phyloP scores from a whole-genome alignment of 2,888 invertebrate genomes.

The Drosophila multiciliata region DNA sequence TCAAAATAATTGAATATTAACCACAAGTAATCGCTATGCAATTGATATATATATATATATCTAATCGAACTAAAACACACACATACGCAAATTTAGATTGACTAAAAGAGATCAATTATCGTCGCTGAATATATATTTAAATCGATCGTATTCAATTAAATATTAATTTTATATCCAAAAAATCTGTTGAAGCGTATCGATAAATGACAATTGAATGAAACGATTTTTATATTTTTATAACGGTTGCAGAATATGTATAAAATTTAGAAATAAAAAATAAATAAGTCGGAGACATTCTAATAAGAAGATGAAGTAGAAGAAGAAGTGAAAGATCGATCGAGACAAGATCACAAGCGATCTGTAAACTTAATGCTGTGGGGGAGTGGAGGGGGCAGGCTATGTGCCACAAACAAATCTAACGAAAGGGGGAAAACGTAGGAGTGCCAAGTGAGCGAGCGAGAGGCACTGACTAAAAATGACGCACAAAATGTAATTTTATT shows the following conservation, averaged over 20 bases:
- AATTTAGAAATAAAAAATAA: neutral
- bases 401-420: neutral
- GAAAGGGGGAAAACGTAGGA: neutral
- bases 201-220: neutral
- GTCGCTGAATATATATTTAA: neutral
- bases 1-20: neutral
- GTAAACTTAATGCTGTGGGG: neutral
- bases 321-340: neutral
- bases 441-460: neutral
- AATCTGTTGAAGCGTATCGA: neutral
- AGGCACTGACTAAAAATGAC: neutral
- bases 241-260: neutral
- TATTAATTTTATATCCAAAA: neutral
- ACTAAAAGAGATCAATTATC: neutral
- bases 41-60: neutral
- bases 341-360: neutral
- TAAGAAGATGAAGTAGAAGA: neutral
- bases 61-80: neutral
- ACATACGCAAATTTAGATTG: neutral
- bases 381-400: neutral
- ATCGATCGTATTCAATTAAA: neutral
- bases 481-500: neutral
- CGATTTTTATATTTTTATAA: neutral
- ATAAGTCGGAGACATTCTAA: too few species aligned
- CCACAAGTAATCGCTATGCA: neutral